Conservation (phyloP, 2,797 vertebrate genomes). For the Phoebastria nigripes region DNA sequence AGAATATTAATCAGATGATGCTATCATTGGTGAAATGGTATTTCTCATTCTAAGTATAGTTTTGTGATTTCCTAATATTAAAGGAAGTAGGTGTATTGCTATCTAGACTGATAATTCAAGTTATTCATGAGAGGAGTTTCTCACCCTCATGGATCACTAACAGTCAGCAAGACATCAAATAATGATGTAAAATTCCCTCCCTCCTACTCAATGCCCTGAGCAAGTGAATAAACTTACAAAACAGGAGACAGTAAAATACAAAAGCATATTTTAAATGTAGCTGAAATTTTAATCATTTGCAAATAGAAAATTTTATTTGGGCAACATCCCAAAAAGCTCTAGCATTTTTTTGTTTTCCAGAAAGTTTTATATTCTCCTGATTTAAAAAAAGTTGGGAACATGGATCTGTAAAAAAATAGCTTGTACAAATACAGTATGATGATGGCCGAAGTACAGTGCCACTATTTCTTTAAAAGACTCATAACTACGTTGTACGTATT, state of each 20-base stretch:
- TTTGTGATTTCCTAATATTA: not conserved
- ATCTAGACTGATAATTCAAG: not conserved
- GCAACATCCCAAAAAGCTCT: not conserved
- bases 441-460: not conserved
- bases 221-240: not conserved
- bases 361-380: not conserved
- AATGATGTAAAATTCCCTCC: not conserved
- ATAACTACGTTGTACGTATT: not conserved
- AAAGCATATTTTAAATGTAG: not conserved
- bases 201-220: not conserved
- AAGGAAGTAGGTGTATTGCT: not conserved
- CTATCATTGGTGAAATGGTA: not conserved
- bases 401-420: not conserved
- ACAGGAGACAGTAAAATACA: not conserved
- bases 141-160: not conserved
- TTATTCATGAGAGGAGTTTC: not conserved
- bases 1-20: not conserved
- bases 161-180: not conserved
- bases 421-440: not conserved
- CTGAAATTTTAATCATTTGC: not conserved
- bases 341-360: not conserved
- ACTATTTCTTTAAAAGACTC: not conserved
- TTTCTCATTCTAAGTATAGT: not conserved
- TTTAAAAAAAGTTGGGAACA: not conserved
- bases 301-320: not conserved